Evolutionary conservation across 1,140 invertebrate species (phyloP).

Genomic region (Sitophilus oryzae): DNA sequence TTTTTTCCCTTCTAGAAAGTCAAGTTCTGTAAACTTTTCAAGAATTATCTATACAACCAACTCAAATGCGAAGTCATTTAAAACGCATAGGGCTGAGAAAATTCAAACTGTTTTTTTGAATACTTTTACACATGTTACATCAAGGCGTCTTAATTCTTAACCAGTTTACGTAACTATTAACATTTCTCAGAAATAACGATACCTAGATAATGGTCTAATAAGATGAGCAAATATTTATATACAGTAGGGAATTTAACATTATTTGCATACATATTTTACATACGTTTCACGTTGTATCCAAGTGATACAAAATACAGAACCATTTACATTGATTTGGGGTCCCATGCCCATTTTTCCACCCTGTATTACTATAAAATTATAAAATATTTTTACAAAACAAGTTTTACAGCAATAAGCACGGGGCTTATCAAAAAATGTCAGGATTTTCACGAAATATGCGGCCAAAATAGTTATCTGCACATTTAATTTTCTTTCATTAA

Average conservation of each 20-base stretch:
- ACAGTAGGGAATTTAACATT: conserved; percentile 10
- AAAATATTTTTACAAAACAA: conserved; percentile 1
- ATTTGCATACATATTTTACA: conserved; percentile 5
- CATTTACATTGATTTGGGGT: conserved; percentile 5
- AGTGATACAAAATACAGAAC: conserved; percentile 5
- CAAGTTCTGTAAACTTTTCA: no score
- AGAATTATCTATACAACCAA: no score
- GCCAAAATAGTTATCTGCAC: no score
- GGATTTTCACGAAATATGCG: no score
- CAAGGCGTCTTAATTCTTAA: no score
- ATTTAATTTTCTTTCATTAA: no score
- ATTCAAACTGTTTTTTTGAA: neutral
- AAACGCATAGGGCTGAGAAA: neutral
- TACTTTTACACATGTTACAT: no score
- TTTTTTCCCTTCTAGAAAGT: no score
- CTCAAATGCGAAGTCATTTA: neutral
- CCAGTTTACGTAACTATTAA: no score
- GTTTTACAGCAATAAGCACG: no score
- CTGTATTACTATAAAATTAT: conserved; percentile 12
- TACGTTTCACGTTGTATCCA: neutral
- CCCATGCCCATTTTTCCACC: conserved; percentile 11
- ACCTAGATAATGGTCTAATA: conserved; percentile 3
- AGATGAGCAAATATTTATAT: conserved; percentile 19
- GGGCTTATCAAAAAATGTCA: no score
- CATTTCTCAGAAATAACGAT: neutral